Conservation (phyloP, 2,797 vertebrate genomes). For the Typhlichthys eigenmanni region DNA sequence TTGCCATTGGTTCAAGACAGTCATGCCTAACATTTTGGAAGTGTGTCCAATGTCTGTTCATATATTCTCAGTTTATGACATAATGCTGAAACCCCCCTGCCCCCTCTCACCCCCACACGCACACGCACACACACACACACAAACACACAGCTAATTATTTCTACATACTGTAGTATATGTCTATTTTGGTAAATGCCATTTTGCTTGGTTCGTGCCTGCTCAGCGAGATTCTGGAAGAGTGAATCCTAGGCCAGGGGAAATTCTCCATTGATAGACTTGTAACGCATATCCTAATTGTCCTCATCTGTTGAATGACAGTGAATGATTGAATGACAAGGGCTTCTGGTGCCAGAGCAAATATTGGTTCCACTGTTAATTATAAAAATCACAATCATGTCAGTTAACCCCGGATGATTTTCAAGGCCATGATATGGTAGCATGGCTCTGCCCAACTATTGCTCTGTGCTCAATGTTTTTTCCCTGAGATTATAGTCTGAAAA, state of each 20-base stretch:
- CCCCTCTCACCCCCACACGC: background rate
- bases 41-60: constrained; percentile 8
- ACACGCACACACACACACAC: too few relatives aligned
- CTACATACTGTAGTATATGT: too few relatives aligned
- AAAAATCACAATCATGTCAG: constrained; percentile 62
- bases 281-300: constrained; percentile 16
- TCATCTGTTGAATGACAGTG: constrained; percentile 35
- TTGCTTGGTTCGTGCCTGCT: too few relatives aligned
- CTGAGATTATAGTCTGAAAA: too few relatives aligned
- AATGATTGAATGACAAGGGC: constrained; percentile 61
- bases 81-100: constrained; percentile 8
- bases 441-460: too few relatives aligned
- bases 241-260: too few relatives aligned
- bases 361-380: constrained; percentile 51
- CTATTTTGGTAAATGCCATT: too few relatives aligned
- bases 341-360: constrained; percentile 15
- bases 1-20: constrained; percentile 23
- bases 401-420: constrained; percentile 48
- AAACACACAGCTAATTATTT: too few relatives aligned
- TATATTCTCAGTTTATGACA: constrained; percentile 12
- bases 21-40: constrained; percentile 20
- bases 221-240: too few relatives aligned
- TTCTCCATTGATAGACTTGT: too few relatives aligned
- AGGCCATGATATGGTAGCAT: constrained; percentile 41
- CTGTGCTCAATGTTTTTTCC: too few relatives aligned